A percentile compares a stretch with the other conserved stretches of the same genome.
phyloP scores from a whole-genome alignment of 2,888 invertebrate genomes.

The Pristionchus entomophagus region DNA sequence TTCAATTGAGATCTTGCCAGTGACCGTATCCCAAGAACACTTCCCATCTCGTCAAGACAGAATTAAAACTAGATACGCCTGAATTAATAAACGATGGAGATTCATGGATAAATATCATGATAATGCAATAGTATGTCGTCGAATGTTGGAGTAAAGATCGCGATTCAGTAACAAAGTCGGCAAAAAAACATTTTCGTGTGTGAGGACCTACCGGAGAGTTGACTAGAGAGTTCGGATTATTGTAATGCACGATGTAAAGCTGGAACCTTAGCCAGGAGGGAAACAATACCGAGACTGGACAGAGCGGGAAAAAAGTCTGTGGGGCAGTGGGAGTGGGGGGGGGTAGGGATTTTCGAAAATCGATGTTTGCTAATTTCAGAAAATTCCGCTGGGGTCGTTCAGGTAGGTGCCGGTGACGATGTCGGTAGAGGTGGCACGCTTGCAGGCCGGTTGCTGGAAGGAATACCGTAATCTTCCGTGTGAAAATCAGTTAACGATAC shows the following conservation, averaged over 20 bases:
- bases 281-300: no score
- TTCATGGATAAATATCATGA: no score
- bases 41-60: no score
- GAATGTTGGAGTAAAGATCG: no score
- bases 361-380: neutral
- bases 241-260: neutral
- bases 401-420: conserved; percentile 17
- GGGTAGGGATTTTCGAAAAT: neutral
- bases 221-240: no score
- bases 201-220: neutral
- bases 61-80: no score
- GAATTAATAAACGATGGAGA: no score
- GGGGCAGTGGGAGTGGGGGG: neutral
- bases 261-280: conserved; percentile 1
- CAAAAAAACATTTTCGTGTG: neutral
- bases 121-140: no score
- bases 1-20: no score
- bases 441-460: conserved; percentile 29
- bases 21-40: no score
- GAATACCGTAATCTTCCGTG: neutral
- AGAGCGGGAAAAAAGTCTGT: neutral
- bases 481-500: neutral
- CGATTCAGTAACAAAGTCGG: neutral
- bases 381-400: neutral
- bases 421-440: neutral